Evolutionary conservation across 2,113 vertebrate species (phyloP).

Genomic region (Melanotaenia duboulayi): DNA sequence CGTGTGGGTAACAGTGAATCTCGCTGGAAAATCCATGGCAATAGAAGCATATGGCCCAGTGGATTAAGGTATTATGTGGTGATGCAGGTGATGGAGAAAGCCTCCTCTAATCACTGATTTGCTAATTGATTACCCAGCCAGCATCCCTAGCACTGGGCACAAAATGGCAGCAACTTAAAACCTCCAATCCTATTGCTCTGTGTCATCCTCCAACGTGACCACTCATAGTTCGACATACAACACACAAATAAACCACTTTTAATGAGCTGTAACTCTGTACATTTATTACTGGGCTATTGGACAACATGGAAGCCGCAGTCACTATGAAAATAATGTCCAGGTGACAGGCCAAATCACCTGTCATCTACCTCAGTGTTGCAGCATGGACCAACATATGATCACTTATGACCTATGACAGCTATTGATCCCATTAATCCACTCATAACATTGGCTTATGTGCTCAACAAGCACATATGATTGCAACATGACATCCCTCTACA

Average conservation of each 20-base stretch:
- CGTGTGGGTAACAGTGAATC: constrained; percentile 29
- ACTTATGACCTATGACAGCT: constrained; percentile 32
- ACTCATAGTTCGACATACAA: constrained; percentile 31
- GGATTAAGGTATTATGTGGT: constrained; percentile 89
- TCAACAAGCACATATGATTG: constrained; percentile 14
- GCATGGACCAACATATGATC: background rate
- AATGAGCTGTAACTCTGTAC: background rate
- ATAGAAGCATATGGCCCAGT: constrained; percentile 85
- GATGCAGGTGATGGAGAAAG: constrained; percentile 84
- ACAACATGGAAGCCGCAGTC: background rate
- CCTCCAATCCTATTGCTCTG: constrained; percentile 77
- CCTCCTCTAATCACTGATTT: constrained; percentile 79
- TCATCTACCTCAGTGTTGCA: constrained; percentile 1
- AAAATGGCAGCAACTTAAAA: constrained; percentile 81
- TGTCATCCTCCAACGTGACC: constrained; percentile 69
- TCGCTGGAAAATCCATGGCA: constrained; percentile 59
- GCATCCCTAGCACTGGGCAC: constrained; percentile 60
- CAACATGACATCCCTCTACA: background rate
- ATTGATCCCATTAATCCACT: constrained; percentile 59
- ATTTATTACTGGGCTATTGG: constrained; percentile 9
- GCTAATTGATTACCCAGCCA: constrained; percentile 83
- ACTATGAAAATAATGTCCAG: background rate
- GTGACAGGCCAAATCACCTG: constrained; percentile 10
- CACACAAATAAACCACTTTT: constrained; percentile 35
- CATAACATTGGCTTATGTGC: constrained; percentile 38